Evolutionary conservation across 2,888 invertebrate species (phyloP), one percentile per base, ranked within the genome.

Genomic region (Falcaria lacertinaria): DNA sequence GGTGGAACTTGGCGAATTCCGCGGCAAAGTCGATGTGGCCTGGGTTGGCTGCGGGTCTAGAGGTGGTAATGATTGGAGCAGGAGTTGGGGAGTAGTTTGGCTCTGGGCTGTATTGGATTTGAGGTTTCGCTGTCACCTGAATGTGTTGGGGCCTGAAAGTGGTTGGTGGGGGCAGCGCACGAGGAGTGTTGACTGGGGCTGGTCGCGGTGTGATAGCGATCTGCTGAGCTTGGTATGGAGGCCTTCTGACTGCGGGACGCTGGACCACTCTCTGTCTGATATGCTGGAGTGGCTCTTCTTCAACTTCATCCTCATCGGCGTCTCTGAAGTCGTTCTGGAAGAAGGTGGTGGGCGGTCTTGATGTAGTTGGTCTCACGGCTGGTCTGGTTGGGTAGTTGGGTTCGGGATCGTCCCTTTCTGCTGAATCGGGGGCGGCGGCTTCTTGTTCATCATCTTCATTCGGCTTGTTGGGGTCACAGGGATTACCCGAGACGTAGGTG

Each of bases 401-500:
- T 22, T 94, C 93, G 48, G 90, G 91, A 59, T 93, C 93, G 45
- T 92, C 91, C 45, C 91, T 74, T 43, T 91, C 92, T 1, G 84
- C 90, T 35, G 92, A 91, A 39, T 92, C 92, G 8, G 90, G 90
- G 0, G 89, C 88, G 6, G 66, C 74, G 0, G 82, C 74, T 11
- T 91, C 91, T 2, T 91, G 90, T n/a, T 85, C 85, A 14, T 94
- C 93, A 8, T 92, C 93, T 14, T 93, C 92, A 52, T 93, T 91
- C 0, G 93, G 93, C n/a, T 94, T 94, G 78, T 95, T 95, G 5
- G 95, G 95, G 69, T 96, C 95, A 70, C 96, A 96, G 0, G 95
- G 95, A 74, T 96, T 95, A 15, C 96, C 96, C 16, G 95, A 95
- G 0, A 95, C 95, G 80, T 96, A 96, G 4, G 94, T 95, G 81